Percentiles rank a stretch among this genome's conserved stretches.
phyloP scores from a whole-genome alignment of 2,113 vertebrate species.

The Numenius arquata region DNA sequence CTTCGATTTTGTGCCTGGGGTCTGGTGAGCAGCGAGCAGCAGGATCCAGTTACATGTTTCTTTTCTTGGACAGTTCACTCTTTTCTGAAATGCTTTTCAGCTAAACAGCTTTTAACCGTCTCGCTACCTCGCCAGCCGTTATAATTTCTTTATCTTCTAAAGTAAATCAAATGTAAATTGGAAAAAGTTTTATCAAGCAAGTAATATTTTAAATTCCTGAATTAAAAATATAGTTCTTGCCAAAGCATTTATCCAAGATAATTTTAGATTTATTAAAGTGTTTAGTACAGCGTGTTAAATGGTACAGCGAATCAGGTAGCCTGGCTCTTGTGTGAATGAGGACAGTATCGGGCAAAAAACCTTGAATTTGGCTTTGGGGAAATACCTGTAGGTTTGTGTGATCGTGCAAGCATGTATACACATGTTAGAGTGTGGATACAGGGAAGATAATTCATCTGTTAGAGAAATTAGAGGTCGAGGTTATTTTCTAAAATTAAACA shows the following conservation, averaged over 20 bases:
- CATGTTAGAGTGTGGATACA: neutral
- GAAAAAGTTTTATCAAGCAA: neutral
- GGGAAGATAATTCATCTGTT: slow-evolving; percentile 31
- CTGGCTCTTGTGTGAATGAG: neutral
- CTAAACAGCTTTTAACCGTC: slow-evolving; percentile 4
- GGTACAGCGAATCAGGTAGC: neutral
- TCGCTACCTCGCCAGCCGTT: neutral
- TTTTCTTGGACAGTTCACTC: slow-evolving; percentile 46
- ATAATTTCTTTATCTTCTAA: neutral
- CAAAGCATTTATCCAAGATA: neutral
- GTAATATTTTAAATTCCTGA: neutral
- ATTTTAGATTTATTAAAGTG: neutral
- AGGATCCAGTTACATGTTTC: slow-evolving; percentile 52
- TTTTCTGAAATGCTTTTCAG: slow-evolving; percentile 49
- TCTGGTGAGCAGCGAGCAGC: slow-evolving; percentile 53
- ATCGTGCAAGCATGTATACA: rapidly evolving
- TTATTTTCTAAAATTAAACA: slow-evolving; percentile 21
- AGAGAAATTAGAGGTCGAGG: slow-evolving; percentile 37
- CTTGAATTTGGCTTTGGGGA: slow-evolving; percentile 36
- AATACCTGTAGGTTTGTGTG: neutral
- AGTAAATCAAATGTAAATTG: neutral
- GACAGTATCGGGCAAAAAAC: neutral
- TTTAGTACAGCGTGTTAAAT: neutral
- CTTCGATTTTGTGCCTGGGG: slow-evolving; percentile 42
- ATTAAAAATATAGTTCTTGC: neutral